Base-by-base conservation (phyloP, 2,113 vertebrate genomes). In the Hyperoodon ampullatus region DNA sequence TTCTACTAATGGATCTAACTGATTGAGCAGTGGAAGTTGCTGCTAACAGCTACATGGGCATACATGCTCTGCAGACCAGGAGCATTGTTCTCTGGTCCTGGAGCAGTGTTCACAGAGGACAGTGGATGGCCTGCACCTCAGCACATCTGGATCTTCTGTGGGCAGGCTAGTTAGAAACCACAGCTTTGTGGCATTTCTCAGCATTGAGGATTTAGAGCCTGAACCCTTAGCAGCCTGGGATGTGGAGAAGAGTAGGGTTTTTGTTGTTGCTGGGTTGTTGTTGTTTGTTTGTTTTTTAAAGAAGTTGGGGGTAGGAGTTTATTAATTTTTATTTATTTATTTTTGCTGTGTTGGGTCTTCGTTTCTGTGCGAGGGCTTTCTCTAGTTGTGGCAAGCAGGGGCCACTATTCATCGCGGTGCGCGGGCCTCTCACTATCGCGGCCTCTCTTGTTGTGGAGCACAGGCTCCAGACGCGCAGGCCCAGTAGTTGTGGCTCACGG, bases 1-100 rank as follows among this genome's bases (percentile, higher is more conserved):
- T 96, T 75, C 65, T 90, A 24, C 75, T 96, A 96, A 96, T 92
- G 84, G 58, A 30, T 63, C 35, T n/a, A 74, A 88, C 94, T 85
- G 94, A 92, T 90, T 96, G 74, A 42, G 33, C 4, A 61, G 1
- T 23, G 10, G 21, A 74, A 66, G 30, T 70, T 65, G 83, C 70
- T 81, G 21, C 63, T 42, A 18, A 78, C 23, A 83, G 71, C 35
- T 58, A 9, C 24, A 0, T 47, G 80, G 33, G 33, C 74, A 72
- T 50, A 87, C 39, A 71, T 74, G 60, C 47, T 93, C 63, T 85
- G 18, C 68, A 86, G 87, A 42, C 58, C 55, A 18, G 11, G 12
- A 30, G 8, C 21, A 50, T 26, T 39, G 30, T 94, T 83, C 88
- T n/a, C 44, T 77, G 78, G 6, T 91, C 50, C 60, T 55, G 23